A percentile compares a stretch with the other conserved stretches of the same genome.
Evolutionary conservation across 2,888 invertebrate genomes (phyloP).

Genomic region (Smittia sp.): DNA sequence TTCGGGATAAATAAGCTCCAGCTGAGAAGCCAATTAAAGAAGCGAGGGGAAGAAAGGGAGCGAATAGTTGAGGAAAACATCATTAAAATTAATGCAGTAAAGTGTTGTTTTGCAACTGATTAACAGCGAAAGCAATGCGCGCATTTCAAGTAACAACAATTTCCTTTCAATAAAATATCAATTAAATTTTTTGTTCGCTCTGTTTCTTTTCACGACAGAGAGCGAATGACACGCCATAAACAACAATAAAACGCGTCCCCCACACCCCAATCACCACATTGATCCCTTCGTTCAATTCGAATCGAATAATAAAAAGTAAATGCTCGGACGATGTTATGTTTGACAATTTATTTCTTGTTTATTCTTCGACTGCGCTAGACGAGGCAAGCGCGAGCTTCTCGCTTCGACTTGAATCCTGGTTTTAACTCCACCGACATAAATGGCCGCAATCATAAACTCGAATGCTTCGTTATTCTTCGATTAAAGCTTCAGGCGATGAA

Average conservation of each 20-base stretch:
- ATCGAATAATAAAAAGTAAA: constrained; percentile 11
- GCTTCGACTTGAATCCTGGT: neutral
- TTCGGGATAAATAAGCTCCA: neutral
- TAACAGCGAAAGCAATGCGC: constrained; percentile 15
- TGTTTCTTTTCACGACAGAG: constrained; percentile 13
- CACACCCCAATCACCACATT: neutral
- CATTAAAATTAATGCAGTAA: constrained; percentile 39
- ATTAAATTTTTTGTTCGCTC: constrained; percentile 37
- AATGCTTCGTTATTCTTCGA: too few relatives aligned
- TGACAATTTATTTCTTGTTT: constrained; percentile 16
- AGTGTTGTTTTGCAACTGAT: constrained; percentile 37
- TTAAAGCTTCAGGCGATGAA: too few relatives aligned
- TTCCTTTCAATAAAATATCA: constrained; percentile 41
- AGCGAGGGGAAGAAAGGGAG: neutral
- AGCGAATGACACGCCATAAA: constrained; percentile 34
- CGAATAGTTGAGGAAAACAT: constrained; percentile 31
- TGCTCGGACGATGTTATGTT: neutral
- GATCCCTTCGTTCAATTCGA: neutral
- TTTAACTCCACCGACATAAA: too few relatives aligned
- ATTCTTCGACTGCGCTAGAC: neutral
- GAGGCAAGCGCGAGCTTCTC: neutral
- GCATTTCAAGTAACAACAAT: constrained; percentile 18
- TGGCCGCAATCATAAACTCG: too few relatives aligned
- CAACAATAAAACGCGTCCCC: constrained; percentile 27
- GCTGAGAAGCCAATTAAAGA: constrained; percentile 37